Evolutionary conservation across 2,888 invertebrate genomes (phyloP).

Genomic region (Xestia sexstrigata): DNA sequence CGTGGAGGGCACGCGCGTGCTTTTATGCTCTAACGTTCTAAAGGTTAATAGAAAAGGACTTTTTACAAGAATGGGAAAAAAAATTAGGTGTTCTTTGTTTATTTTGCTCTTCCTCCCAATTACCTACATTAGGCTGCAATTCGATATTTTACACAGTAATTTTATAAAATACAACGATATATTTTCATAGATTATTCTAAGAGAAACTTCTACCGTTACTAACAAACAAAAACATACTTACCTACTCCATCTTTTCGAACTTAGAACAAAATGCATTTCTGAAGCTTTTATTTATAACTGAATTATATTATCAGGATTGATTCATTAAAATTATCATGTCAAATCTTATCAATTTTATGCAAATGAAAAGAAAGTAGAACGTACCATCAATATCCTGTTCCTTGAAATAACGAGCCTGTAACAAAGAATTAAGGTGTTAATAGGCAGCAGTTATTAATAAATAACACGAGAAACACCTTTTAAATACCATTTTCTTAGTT

Average conservation of each 20-base stretch:
- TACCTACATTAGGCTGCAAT: not conserved
- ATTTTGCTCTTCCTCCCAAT: not conserved
- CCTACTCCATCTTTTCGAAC: not conserved
- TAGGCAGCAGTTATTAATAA: not conserved
- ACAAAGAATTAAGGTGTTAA: conserved; percentile 69
- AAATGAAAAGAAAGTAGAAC: conserved; percentile 37
- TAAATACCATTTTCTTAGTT: conserved; percentile 50
- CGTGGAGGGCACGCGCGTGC: too few relatives aligned
- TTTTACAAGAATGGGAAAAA: not conserved
- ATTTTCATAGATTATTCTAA: not conserved
- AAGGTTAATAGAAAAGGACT: not conserved
- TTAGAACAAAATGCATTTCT: not conserved
- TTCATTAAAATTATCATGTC: conserved; percentile 14
- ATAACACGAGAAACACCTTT: not conserved
- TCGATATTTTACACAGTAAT: not conserved
- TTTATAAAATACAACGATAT: too few relatives aligned
- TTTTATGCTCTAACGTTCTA: too few relatives aligned
- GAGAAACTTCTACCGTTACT: conserved; percentile 28
- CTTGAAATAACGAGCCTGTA: conserved; percentile 97
- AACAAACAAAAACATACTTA: not conserved
- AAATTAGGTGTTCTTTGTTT: not conserved
- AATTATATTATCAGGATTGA: not conserved
- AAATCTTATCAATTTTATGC: conserved; percentile 36
- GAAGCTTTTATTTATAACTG: not conserved
- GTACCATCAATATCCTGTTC: conserved; percentile 98